Evolutionary conservation across 2,888 invertebrate genomes (phyloP).

Genomic region (Papilio demoleus): DNA sequence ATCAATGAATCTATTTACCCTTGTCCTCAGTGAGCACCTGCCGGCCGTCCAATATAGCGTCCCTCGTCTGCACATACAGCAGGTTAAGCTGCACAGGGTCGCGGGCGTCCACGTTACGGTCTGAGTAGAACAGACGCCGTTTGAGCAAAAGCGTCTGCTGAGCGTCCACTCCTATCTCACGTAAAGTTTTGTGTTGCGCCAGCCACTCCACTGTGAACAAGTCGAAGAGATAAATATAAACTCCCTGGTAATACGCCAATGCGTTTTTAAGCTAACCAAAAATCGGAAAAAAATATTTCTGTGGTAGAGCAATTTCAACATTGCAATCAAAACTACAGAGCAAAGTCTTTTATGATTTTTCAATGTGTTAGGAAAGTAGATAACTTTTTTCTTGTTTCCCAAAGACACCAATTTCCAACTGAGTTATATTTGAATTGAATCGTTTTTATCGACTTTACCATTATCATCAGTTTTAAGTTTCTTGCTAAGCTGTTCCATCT

Average conservation of each 20-base stretch:
- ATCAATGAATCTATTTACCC: too few relatives aligned
- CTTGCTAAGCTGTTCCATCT: constrained; percentile 97
- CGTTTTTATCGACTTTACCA: constrained; percentile 75
- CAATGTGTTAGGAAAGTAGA: too few relatives aligned
- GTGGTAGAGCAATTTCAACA: not conserved
- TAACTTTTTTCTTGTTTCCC: too few relatives aligned
- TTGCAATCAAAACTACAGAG: too few relatives aligned
- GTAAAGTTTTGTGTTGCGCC: constrained; percentile 96
- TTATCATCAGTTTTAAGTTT: constrained; percentile 99
- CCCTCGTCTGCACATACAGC: constrained; percentile 98
- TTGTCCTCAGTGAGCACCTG: constrained; percentile 98
- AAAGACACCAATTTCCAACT: too few relatives aligned
- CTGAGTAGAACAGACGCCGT: constrained; percentile 98
- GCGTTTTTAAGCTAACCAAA: too few relatives aligned
- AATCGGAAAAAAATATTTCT: too few relatives aligned
- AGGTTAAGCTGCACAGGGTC: constrained; percentile 99
- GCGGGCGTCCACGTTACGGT: constrained; percentile 97
- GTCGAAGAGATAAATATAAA: not conserved
- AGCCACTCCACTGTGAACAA: constrained; percentile 92
- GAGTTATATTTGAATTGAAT: too few relatives aligned
- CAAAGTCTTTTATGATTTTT: too few relatives aligned
- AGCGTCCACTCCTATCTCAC: constrained; percentile 97
- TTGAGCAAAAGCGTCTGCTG: constrained; percentile 94
- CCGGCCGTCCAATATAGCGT: constrained; percentile 96
- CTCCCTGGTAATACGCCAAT: too few relatives aligned